These are phyloP conservation scores for Rattus norvegicus DNA, from an alignment of 2,113 vertebrate species.

Conservation along the genomic window DNA sequence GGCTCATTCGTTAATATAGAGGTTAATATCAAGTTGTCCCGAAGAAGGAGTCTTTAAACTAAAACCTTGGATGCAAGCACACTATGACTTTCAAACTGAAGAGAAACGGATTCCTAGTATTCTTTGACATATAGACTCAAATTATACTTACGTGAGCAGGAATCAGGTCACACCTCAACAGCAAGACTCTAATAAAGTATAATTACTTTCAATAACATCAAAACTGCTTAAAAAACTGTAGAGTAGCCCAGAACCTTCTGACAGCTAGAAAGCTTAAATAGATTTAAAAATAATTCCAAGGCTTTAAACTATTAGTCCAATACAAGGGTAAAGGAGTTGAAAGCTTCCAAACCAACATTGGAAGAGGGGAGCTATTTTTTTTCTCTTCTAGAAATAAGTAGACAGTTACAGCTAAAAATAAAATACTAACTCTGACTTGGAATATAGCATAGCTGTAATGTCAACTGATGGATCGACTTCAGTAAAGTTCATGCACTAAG, in stretches of 20 bases:
- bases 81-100: neutral
- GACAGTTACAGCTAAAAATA: neutral
- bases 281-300: neutral
- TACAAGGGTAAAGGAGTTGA: neutral
- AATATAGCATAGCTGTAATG: neutral
- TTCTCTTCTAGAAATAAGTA: neutral
- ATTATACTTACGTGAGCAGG: neutral
- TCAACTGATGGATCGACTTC: neutral
- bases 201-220: neutral
- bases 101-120: neutral
- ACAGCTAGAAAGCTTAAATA: neutral
- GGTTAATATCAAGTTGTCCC: neutral
- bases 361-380: neutral
- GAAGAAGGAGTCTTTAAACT: neutral
- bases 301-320: neutral
- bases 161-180: neutral
- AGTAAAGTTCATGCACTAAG: neutral
- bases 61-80: neutral
- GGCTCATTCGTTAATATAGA: neutral
- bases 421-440: neutral
- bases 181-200: neutral
- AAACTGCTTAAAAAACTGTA: neutral
- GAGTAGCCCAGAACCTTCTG: neutral
- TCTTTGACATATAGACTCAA: neutral
- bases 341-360: neutral